Evolutionary conservation across 2,888 invertebrate genomes (phyloP).

Genomic region (Crocallis elinguaria): DNA sequence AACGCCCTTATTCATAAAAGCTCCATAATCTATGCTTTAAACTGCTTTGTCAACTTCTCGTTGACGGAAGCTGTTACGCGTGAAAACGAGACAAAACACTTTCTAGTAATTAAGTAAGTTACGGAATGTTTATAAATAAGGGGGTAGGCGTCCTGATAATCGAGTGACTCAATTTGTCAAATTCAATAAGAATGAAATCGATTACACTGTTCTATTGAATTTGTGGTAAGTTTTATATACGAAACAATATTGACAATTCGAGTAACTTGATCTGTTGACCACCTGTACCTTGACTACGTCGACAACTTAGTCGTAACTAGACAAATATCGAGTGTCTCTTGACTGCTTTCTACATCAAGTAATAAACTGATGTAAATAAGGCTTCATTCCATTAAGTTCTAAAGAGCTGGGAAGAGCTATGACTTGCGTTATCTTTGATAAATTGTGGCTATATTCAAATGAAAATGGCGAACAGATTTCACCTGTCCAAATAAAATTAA

Average conservation of each 20-base stretch:
- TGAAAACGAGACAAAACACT: no score
- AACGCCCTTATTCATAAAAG: no score
- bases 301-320: neutral
- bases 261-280: neutral
- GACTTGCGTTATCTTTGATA: slow-evolving; percentile 41
- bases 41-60: no score
- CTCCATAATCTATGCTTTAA: no score
- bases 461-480: slow-evolving; percentile 32
- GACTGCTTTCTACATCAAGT: slow-evolving; percentile 9
- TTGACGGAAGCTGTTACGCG: no score
- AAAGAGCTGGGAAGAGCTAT: slow-evolving; percentile 29
- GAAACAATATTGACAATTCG: slow-evolving; percentile 17
- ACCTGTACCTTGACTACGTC: neutral
- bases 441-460: slow-evolving; percentile 38
- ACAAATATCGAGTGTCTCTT: neutral
- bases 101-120: no score
- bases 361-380: slow-evolving; percentile 1
- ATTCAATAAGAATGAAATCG: no score
- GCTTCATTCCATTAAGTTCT: slow-evolving; percentile 11
- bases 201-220: no score
- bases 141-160: no score
- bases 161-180: no score
- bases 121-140: no score
- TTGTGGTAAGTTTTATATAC: no score
- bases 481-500: slow-evolving; percentile 37